phyloP scores from a whole-genome alignment of 2,113 vertebrate species.

The Aegotheles bennettii region DNA sequence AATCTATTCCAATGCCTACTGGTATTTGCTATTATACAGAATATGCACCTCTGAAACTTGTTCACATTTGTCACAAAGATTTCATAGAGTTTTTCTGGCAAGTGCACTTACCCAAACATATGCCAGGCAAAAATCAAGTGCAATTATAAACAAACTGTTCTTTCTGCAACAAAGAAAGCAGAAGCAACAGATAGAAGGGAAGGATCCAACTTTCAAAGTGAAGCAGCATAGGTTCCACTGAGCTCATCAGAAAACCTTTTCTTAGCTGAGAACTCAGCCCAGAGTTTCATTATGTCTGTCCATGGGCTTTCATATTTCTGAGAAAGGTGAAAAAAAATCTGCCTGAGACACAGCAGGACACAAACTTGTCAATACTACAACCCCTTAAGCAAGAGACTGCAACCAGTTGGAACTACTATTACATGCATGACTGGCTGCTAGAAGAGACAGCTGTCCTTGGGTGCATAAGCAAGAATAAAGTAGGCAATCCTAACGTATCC shows the following conservation, averaged over 20 bases:
- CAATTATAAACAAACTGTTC: neutral
- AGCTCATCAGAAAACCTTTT: neutral
- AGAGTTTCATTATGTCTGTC: neutral
- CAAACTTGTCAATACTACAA: neutral
- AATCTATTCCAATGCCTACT: no score
- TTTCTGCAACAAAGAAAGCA: neutral
- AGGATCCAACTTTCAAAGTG: neutral
- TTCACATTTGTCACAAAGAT: neutral
- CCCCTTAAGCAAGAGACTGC: neutral
- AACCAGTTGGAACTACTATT: neutral
- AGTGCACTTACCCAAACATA: neutral
- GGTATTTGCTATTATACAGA: neutral
- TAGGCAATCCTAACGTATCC: neutral
- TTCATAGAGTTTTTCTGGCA: neutral
- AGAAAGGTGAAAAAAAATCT: neutral
- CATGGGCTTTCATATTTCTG: neutral
- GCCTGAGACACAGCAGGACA: neutral
- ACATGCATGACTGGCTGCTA: neutral
- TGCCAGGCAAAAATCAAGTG: neutral
- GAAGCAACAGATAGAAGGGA: neutral
- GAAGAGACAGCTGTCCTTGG: neutral
- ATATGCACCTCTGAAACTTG: neutral
- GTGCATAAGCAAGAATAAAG: neutral
- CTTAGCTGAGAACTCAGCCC: neutral
- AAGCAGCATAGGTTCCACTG: neutral